Evolutionary conservation across 2,797 vertebrate genomes (phyloP), one percentile per base, ranked within the genome.

Genomic region (Hemitrygon akajei): DNA sequence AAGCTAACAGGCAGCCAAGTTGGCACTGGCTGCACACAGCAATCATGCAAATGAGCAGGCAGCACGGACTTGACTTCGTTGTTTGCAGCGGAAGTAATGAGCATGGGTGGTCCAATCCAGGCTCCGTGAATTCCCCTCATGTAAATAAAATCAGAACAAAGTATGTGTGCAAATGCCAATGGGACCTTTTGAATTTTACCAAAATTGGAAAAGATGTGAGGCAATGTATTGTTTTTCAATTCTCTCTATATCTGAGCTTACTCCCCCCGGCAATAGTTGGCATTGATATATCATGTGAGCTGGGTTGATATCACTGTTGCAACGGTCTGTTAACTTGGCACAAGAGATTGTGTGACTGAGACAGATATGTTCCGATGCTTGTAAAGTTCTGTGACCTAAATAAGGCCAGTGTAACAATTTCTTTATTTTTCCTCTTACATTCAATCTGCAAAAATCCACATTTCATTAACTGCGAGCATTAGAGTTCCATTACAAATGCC

Each of bases 331-430:
- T 60, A 60, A 86, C 47, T 56, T 86, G 82, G 22, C 22, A 86
- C 0, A 22, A 56, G 82, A 58, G 40, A 18, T 9, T 47, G 40
- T 7, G 40, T 82, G 82, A 86, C 58, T 86, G 27, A 27, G 56
- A 22, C 82, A 86, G 56, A 86, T 4, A 60, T 60, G 47, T 25
- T 58, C 56, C 14, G 25, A 82, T 47, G 80, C 18, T 5, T 82
- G 40, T 82, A 20, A 86, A 5, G 25, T 86, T 86, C 47, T 14
- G 25, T 86, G 82, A 86, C 25, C 47, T 86, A 11, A 86, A 60
- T 86, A 86, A 86, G 58, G 47, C 25, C 27, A 30, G 25, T 86
- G 47, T 30, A 86, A 86, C 27, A 86, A 86, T 86, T 86, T 84
- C 56, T 60, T 30, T 56, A 86, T 86, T 25, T 84, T 58, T 56